Evolutionary conservation across 92 coral and sea anemone species (phyloP).

Genomic region (Palythoa heliodiscus): DNA sequence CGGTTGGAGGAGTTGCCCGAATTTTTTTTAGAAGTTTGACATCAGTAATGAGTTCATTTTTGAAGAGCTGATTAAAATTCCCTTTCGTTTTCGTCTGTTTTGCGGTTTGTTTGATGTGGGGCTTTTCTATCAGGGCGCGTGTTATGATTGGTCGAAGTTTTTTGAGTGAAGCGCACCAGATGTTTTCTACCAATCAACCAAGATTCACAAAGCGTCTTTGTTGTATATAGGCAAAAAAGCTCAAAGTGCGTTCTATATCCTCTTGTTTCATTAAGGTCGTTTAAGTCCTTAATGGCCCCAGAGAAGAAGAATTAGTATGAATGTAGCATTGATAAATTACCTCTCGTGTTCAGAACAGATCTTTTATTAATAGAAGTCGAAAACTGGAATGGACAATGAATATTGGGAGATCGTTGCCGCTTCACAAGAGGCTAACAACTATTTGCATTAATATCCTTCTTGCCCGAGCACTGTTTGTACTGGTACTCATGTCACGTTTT

Average conservation of each 20-base stretch:
- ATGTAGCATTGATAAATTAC: constrained; percentile 33
- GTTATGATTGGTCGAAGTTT: constrained; percentile 52
- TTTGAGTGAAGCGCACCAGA: constrained; percentile 56
- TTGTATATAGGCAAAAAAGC: constrained; percentile 36
- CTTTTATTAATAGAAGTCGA: constrained; percentile 7
- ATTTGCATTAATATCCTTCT: constrained; percentile 16
- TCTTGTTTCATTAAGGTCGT: constrained; percentile 41
- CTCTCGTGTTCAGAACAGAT: constrained; percentile 16
- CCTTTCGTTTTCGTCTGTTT: constrained; percentile 36
- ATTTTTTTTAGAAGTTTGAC: neutral
- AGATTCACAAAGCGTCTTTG: constrained; percentile 58
- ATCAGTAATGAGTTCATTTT: constrained; percentile 30
- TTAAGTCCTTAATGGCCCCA: constrained; percentile 36
- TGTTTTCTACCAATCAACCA: constrained; percentile 65
- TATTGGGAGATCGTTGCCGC: neutral
- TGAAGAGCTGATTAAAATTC: constrained; percentile 46
- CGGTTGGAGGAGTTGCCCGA: neutral
- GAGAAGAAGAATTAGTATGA: constrained; percentile 29
- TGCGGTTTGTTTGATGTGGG: constrained; percentile 58
- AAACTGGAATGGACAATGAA: neutral
- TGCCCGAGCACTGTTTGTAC: constrained; percentile 6
- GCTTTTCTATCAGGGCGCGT: constrained; percentile 22
- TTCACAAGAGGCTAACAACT: constrained; percentile 3
- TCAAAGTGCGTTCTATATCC: constrained; percentile 22
- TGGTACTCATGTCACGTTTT: constrained; percentile 17